Evolutionary conservation across 2,888 invertebrate genomes (phyloP).

Genomic region (Fragum sueziense): DNA sequence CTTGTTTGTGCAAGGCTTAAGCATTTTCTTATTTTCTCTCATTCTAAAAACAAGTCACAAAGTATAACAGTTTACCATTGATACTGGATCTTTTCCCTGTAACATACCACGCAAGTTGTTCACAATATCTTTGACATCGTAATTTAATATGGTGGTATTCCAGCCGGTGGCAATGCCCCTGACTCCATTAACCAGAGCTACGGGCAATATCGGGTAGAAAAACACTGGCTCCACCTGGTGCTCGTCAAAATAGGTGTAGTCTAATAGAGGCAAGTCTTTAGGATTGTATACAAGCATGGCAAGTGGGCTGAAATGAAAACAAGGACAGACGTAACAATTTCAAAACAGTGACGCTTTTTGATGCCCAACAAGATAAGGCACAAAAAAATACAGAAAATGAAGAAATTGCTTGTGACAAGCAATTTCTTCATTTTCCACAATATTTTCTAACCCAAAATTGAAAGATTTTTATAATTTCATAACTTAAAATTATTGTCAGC

Average conservation of each 20-base stretch:
- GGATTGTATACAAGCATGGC: not conserved
- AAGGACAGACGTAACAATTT: too few species aligned
- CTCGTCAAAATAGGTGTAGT: not conserved
- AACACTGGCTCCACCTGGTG: not conserved
- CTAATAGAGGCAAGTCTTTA: conserved; percentile 10
- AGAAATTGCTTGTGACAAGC: too few species aligned
- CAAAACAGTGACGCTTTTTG: too few species aligned
- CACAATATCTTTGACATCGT: conserved; percentile 3
- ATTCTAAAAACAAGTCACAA: too few species aligned
- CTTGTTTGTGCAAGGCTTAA: too few species aligned
- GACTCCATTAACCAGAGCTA: not conserved
- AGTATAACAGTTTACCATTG: conserved; percentile 9
- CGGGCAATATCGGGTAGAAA: conserved; percentile 8
- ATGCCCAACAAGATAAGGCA: too few species aligned
- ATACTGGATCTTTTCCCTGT: not conserved
- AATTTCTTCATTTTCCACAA: too few species aligned
- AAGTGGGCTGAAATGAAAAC: not conserved
- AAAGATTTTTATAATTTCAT: too few species aligned
- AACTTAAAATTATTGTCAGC: too few species aligned
- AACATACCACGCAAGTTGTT: not conserved
- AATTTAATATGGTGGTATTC: not conserved
- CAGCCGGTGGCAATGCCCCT: not conserved
- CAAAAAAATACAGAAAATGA: too few species aligned
- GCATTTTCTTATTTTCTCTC: too few species aligned
- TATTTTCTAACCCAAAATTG: too few species aligned